These are phyloP conservation scores for Andrena dorsata DNA, from an alignment of 2,888 invertebrate genomes.

Conservation along the genomic window DNA sequence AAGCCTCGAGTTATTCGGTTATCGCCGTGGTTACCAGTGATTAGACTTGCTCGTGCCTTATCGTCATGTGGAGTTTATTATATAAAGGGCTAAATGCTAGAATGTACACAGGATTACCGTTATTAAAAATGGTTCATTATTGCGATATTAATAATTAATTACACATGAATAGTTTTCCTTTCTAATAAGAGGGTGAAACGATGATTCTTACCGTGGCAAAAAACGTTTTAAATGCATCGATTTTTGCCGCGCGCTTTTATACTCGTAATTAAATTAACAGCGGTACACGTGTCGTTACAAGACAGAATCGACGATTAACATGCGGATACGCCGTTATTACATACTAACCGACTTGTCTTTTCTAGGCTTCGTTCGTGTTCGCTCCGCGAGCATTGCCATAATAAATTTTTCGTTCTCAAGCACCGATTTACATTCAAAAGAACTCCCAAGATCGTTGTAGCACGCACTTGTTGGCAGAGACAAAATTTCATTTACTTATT, in stretches of 20 bases:
- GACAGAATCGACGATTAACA: conserved; percentile 70
- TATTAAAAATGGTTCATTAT: conserved; percentile 83
- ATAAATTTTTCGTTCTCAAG: conserved; percentile 46
- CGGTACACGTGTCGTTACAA: conserved; percentile 63
- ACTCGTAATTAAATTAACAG: conserved; percentile 72
- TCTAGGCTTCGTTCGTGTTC: conserved; percentile 61
- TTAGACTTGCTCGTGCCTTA: conserved; percentile 57
- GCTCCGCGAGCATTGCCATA: conserved; percentile 65
- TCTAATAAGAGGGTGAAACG: conserved; percentile 77
- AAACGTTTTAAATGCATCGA: conserved; percentile 68
- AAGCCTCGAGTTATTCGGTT: conserved; percentile 4
- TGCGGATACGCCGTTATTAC: conserved; percentile 63
- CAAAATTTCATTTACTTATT: conserved; percentile 67
- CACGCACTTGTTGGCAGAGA: conserved; percentile 59
- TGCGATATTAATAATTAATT: conserved; percentile 81
- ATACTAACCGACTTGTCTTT: conserved; percentile 72
- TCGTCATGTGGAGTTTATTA: conserved; percentile 83
- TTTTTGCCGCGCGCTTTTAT: conserved; percentile 60
- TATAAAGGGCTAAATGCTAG: conserved; percentile 83
- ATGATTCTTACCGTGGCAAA: conserved; percentile 74
- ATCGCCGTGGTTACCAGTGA: conserved; percentile 37
- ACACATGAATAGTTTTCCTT: conserved; percentile 78
- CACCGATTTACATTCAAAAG: conserved; percentile 68
- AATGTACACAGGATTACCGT: conserved; percentile 83
- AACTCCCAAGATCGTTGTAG: conserved; percentile 35